phyloP scores from a whole-genome alignment of 2,888 invertebrate species.

The Machimus atricapillus region DNA sequence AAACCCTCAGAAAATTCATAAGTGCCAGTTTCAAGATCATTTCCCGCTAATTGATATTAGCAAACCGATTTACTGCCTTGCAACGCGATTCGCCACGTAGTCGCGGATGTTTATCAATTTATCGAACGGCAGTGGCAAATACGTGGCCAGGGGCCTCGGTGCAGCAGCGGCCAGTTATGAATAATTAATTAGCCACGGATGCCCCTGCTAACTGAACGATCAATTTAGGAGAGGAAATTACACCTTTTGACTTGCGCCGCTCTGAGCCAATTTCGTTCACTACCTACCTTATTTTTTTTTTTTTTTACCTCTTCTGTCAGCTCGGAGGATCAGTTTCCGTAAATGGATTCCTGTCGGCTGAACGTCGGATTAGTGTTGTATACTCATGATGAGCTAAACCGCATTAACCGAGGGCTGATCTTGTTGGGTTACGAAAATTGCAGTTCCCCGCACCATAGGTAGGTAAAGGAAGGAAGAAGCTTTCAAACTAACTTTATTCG shows the following conservation, averaged over 20 bases:
- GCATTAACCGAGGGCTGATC: neutral
- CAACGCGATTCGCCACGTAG: neutral
- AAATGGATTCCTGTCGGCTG: neutral
- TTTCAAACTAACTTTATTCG: neutral
- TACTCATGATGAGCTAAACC: neutral
- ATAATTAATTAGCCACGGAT: conserved; percentile 10
- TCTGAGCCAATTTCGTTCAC: neutral
- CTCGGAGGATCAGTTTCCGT: neutral
- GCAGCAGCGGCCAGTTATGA: neutral
- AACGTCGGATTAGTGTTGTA: neutral
- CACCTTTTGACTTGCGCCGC: neutral
- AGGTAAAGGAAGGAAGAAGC: neutral
- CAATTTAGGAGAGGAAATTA: neutral
- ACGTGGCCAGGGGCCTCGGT: neutral
- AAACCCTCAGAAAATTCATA: conserved; percentile 23
- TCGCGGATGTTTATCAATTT: conserved; percentile 26
- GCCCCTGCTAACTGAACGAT: neutral
- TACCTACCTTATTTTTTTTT: neutral
- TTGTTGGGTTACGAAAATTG: neutral
- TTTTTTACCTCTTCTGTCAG: neutral
- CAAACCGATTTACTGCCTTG: conserved; percentile 5
- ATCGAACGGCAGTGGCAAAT: neutral
- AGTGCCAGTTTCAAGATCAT: conserved; percentile 24
- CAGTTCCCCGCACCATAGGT: neutral
- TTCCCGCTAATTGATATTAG: conserved; percentile 26